phyloP scores from a whole-genome alignment of 2,797 vertebrate species.

The Remorina albescens region DNA sequence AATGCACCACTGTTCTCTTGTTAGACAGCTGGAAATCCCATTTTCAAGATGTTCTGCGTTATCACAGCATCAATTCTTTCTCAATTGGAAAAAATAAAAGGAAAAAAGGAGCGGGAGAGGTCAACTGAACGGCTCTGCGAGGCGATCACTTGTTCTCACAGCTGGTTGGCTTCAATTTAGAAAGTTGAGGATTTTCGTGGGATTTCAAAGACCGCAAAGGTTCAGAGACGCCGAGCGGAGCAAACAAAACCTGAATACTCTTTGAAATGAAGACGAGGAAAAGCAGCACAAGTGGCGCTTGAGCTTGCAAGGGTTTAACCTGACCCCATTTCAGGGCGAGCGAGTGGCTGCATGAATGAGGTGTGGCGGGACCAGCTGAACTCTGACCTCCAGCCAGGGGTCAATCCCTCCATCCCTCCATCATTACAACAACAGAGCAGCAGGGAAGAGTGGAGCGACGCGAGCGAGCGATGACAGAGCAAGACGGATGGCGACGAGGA shows the following conservation, averaged over 20 bases:
- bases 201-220: constrained; percentile 3
- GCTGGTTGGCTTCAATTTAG: not conserved
- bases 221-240: constrained; percentile 13
- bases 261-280: constrained; percentile 32
- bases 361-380: constrained; percentile 56
- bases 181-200: constrained; percentile 1
- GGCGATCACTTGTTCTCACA: not conserved
- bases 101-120: constrained; percentile 1
- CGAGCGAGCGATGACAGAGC: constrained; percentile 70
- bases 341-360: constrained; percentile 49
- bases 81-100: constrained; percentile 25
- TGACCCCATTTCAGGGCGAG: constrained; percentile 16
- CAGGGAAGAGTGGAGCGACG: constrained; percentile 56
- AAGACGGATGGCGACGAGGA: constrained; percentile 68
- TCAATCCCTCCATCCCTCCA: constrained; percentile 62
- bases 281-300: constrained; percentile 26
- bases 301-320: constrained; percentile 16
- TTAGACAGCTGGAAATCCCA: constrained; percentile 4
- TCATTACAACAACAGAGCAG: constrained; percentile 60
- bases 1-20: constrained; percentile 5
- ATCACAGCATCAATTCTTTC: constrained; percentile 15
- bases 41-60: constrained; percentile 20
- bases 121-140: constrained; percentile 6
- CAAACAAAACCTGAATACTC: constrained; percentile 29
- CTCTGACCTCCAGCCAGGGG: constrained; percentile 63